Percentiles rank a stretch among this genome's conserved stretches.
These are phyloP conservation scores for Laspeyria flexula DNA, from an alignment of 2,888 invertebrate species.

Conservation along the genomic window DNA sequence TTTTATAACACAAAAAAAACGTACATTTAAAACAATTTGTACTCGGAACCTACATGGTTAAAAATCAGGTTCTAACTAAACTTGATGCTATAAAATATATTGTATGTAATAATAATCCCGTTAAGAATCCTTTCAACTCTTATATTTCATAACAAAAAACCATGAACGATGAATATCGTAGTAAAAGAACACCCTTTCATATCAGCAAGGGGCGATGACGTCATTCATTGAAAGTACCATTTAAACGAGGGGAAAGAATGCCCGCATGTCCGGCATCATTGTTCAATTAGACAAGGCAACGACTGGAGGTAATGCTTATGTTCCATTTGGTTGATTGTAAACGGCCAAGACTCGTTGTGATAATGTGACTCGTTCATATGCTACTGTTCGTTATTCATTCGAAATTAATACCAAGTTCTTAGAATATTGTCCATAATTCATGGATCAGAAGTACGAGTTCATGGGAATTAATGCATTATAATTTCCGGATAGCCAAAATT, in stretches of 20 bases:
- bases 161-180: conserved; percentile 12
- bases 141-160: conserved; percentile 4
- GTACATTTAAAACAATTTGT: too few relatives aligned
- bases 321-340: conserved; percentile 39
- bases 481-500: neutral
- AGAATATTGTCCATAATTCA: neutral
- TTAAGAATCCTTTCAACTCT: neutral
- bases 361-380: conserved; percentile 9
- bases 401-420: conserved; percentile 2
- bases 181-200: conserved; percentile 18
- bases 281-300: conserved; percentile 58
- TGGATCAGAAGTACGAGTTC: neutral
- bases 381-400: conserved; percentile 14
- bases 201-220: conserved; percentile 26
- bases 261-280: conserved; percentile 55
- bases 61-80: neutral
- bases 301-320: conserved; percentile 44
- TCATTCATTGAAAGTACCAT: conserved; percentile 39
- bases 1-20: too few relatives aligned
- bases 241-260: conserved; percentile 47
- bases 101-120: neutral
- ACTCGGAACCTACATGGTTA: too few relatives aligned
- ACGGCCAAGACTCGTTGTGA: conserved; percentile 30
- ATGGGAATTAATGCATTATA: too few relatives aligned
- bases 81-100: neutral